Evolutionary conservation across 2,888 invertebrate genomes (phyloP), one percentile per base, ranked within the genome.

Genomic region (Cephus sareptanus): DNA sequence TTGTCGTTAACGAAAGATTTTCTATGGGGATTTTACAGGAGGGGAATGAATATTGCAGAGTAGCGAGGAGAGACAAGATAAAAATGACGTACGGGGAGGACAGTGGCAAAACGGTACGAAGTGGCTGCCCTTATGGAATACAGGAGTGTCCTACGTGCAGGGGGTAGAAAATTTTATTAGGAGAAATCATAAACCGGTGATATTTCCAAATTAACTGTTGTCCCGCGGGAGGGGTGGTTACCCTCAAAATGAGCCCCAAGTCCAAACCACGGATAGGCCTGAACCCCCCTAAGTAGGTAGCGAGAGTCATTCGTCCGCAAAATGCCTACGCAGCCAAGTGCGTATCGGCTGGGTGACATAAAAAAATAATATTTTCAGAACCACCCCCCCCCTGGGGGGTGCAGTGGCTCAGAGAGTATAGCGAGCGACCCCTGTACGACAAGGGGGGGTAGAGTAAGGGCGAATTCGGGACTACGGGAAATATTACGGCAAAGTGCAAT

Each of bases 271-370:
- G 40, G 15, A 56, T 56, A 56, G 40, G 23, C 30, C 30, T 2
- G 6, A 71, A 71, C 3, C 71, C 71, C 40, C 40, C 23, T 30
- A 31, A 71, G 71, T 71, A 71, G 31, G 31, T 15, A 56, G 40
- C 71, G 30, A 11, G 11, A 30, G 71, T 31, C 71, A 71, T 71
- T 71, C 71, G 30, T 31, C 31, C 71, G 71, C 71, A 71, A 71
- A 30, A 71, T 71, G 71, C 71, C 71, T 71, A 71, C 71, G 71
- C 71, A 71, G 71, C 71, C 31, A 71, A 71, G 30, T 71, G 71
- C 71, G 71, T 71, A 30, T 71, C 71, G 71, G 71, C 15, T 31
- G 71, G 31, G 6, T 71, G 71, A 71, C 71, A 71, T 71, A 71
- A 71, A 71, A 71, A 71, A 71, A 71, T 71, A 71, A 71, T 71